A percentile compares a stretch with the other conserved stretches of the same genome.
Conservation (phyloP, 2,113 vertebrate species). For the Coryphaenoides rupestris region DNA sequence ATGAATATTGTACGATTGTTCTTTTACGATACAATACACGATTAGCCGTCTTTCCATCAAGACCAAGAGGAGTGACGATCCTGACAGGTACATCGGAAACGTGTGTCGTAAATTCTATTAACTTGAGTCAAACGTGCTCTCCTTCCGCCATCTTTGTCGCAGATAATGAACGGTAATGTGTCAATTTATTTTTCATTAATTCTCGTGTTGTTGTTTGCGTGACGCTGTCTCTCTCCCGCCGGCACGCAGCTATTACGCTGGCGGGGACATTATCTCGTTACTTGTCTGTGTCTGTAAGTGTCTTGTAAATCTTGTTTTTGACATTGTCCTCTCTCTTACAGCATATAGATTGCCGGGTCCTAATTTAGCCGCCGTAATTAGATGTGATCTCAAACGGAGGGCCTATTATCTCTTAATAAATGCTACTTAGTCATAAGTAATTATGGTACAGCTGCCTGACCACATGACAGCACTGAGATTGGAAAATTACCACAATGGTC, state of each 20-base stretch:
- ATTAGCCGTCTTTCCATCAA: too few relatives aligned
- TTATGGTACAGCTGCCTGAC: constrained; percentile 32
- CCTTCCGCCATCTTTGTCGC: too few relatives aligned
- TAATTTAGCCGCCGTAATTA: constrained; percentile 40
- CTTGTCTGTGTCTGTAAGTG: not conserved
- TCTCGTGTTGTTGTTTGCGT: not conserved
- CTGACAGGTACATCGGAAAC: too few relatives aligned
- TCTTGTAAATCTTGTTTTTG: constrained; percentile 10
- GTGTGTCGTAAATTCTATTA: too few relatives aligned
- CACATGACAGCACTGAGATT: constrained; percentile 32
- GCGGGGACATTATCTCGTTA: not conserved
- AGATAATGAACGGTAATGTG: too few relatives aligned
- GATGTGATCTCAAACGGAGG: constrained; percentile 32
- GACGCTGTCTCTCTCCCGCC: not conserved
- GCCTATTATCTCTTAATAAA: constrained; percentile 43
- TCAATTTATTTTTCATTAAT: too few relatives aligned
- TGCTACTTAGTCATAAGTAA: constrained; percentile 40
- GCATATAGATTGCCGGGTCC: constrained; percentile 20
- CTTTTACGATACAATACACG: too few relatives aligned
- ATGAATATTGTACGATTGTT: too few relatives aligned
- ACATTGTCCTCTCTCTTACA: constrained; percentile 20
- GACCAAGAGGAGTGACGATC: too few relatives aligned
- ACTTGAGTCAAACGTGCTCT: too few relatives aligned
- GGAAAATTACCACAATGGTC: constrained; percentile 34
- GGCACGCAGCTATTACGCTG: too few relatives aligned